Evolutionary conservation across 2,797 vertebrate genomes (phyloP), one percentile per base, ranked within the genome.

Genomic region (Pterois miles): DNA sequence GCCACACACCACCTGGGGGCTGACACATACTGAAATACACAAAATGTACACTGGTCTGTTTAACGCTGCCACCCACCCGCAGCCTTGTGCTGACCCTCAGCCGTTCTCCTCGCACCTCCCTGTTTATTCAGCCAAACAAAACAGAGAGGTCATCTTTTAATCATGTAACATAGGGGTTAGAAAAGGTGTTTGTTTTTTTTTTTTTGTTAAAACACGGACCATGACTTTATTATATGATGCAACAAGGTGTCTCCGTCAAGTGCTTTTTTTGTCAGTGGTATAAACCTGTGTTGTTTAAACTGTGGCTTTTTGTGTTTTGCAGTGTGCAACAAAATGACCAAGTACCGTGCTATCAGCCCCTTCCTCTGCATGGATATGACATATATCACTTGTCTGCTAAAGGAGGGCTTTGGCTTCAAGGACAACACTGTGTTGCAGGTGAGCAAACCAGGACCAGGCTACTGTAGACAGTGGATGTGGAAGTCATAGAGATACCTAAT

Each of bases 281-380:
- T 69, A 85, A 74, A 71, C 34, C 5, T 27, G 13, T 76, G 52
- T 74, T 86, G 63, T 73, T 52, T 78, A 59, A 27, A 14, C 12
- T 82, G 71, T 78, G 50, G 66, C 12, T 80, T 64, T 71, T 72
- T 86, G 71, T 90, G 71, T 86, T n/a, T 86, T 91, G 40, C 91
- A 97, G 98, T 99, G 76, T 99, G 98, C 94, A 96, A 99, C 89
- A 97, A 98, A 93, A 95, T 98, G 95, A 97, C 97, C 83, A 96
- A 95, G 87, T 98, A 97, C 86, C 95, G 95, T 3, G 96, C 96
- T 1, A 96, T 96, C 88, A 99, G 96, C 82, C 98, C 98, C 65
- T 99, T 97, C 94, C 96, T 99, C 63, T 99, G 98, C 93, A 99
- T 99, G 98, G 98, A 99, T 87, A 96, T 99, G 92, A 96, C 96